These are phyloP conservation scores for Moxostoma hubbsi DNA, from an alignment of 2,797 vertebrate species.

Conservation along the genomic window DNA sequence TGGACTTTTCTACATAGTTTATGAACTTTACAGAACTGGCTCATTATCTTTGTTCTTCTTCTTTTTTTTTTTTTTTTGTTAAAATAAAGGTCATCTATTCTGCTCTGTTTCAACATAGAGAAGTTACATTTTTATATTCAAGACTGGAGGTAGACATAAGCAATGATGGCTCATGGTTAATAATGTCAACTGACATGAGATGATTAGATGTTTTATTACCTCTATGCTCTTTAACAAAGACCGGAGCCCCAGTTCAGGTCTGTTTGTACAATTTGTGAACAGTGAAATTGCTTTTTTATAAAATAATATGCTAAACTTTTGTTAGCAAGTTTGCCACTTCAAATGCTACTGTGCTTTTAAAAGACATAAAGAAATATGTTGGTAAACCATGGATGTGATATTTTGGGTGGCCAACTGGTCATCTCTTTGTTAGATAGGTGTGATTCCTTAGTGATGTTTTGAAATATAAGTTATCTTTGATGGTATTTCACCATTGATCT, in stretches of 20 bases:
- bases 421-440: no score
- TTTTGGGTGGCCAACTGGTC: no score
- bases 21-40: neutral
- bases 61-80: neutral
- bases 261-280: neutral
- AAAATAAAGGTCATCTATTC: neutral
- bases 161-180: neutral
- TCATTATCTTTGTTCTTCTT: neutral
- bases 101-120: neutral
- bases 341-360: no score
- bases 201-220: neutral
- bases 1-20: constrained; percentile 23
- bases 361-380: no score
- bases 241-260: neutral
- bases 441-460: no score
- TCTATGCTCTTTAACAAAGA: neutral
- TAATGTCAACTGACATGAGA: neutral
- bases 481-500: no score
- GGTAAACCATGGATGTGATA: no score
- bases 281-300: no score
- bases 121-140: neutral
- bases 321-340: no score
- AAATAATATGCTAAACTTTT: no score
- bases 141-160: neutral
- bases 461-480: no score